Base-by-base conservation (phyloP, 2,888 invertebrate genomes). In the Xylota segnis region DNA sequence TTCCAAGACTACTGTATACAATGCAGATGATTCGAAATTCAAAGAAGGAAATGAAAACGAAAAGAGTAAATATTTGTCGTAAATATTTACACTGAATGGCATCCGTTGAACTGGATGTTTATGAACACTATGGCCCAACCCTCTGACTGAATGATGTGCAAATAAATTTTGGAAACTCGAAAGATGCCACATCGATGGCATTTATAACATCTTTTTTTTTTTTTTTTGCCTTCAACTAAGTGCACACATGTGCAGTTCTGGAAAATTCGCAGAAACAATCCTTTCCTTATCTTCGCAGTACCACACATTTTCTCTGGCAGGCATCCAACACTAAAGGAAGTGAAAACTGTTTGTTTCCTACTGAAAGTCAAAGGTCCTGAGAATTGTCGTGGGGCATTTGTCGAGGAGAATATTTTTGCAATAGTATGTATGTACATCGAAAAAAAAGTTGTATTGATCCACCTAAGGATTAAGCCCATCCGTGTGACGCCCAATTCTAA, bases 41-140 rank as follows among this genome's bases (percentile, higher is more conserved):
- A 27, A 27, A 16, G 16, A 40, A 29, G 4, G 29, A 56, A 56
- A 68, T 56, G 40, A 45, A 56, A 56, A 40, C 66, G 54, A 40
- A 52, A 10, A 7, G 16, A 52, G 29, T n/a, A 68, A 16, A 54
- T 54, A 54, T 56, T 43, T 65, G 16, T 68, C n/a, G 18, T 29
- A 43, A 68, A 54, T 56, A 54, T 56, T 68, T 68, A 56, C 18
- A 29, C 40, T 43, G 9, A 29, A 43, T 56, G 43, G 56, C 18
- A 37, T 16, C 56, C 47, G 50, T n/a, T 5, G 4, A 9, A 43
- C 65, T 43, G 40, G n/a, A 27, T 56, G 56, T 43, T 56, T 68
- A 37, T 37, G 14, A 18, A 23, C 5, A n/a, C n/a, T 12, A 16
- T 29, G 29, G n/a, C 34, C 10, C 65, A 56, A 68, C 40, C 40